Conservation (phyloP, 1,140 invertebrate species). For the Drosophila santomea region DNA sequence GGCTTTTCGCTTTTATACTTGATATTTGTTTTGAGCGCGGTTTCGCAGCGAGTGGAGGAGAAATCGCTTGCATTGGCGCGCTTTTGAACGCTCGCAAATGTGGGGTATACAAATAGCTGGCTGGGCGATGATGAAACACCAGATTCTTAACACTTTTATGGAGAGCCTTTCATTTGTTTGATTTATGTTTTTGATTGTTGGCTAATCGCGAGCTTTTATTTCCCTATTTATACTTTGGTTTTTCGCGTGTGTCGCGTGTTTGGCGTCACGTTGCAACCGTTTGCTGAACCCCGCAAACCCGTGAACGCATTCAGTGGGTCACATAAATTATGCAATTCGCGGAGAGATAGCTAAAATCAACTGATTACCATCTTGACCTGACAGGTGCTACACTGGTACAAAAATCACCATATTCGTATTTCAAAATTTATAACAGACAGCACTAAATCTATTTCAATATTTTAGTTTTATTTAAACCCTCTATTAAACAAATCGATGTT, state of each 20-base stretch:
- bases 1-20: constrained; percentile 15
- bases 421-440: no score
- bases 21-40: constrained; percentile 27
- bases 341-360: constrained; percentile 22
- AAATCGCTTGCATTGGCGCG: constrained; percentile 21
- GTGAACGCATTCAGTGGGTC: constrained; percentile 15
- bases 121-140: constrained; percentile 28
- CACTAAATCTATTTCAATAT: no score
- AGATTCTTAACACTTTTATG: constrained; percentile 36
- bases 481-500: no score
- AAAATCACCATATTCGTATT: not conserved
- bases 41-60: constrained; percentile 1
- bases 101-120: constrained; percentile 22
- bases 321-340: constrained; percentile 38
- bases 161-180: not conserved
- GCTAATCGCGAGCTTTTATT: constrained; percentile 19
- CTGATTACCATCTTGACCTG: constrained; percentile 14
- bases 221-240: not conserved
- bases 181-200: constrained; percentile 18
- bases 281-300: constrained; percentile 19
- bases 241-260: constrained; percentile 29
- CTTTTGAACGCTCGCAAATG: constrained; percentile 21
- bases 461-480: not conserved
- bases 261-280: constrained; percentile 27
- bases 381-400: not conserved